Evolutionary conservation across 2,888 invertebrate species (phyloP), one percentile per base, ranked within the genome.

Genomic region (Ormyrus pomaceus): DNA sequence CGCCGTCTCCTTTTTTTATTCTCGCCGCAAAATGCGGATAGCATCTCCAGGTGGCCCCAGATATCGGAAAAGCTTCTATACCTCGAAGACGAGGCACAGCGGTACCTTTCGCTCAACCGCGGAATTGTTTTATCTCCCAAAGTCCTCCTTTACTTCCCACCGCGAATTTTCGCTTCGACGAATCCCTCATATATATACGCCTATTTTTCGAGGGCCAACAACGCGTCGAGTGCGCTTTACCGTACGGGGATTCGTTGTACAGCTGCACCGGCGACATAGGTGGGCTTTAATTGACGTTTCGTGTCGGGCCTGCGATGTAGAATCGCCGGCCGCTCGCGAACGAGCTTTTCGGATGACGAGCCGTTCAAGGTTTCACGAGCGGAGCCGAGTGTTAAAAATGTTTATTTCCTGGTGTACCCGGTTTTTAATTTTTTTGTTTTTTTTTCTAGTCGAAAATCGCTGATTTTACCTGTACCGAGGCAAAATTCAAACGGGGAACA

Each of bases 101-200:
- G 59, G 56, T 75, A 65, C 68, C 59, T 66, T 81, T 61, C 82
- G 81, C 79, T 81, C 80, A 81, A 82, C 81, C 83, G 82, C 80
- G 82, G 81, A 83, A 84, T 84, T 82, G 84, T 84, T 84, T 84
- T 83, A 84, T 84, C 83, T 82, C 82, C 78, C 46, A 48, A 5
- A 2, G 51, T 3, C n/a, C 13, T 11, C 19, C 70, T 19, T 34
- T 59, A 19, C 6, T 34, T 34, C 58, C 10, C 53, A 46, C 19
- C n/a, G 13, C 48, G 5, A 6, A 4, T 48, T n/a, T 1, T 46
- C 56, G 46, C 58, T 61, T 4, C 34, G 34, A 34, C 34, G 3
- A 34, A 34, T 34, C 4, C 34, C 34, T 34, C 34, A 3, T 34
- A 19, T 19, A 19, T 19, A 34, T 6, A 34, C 58, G 46, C 46